phyloP scores from a whole-genome alignment of 1,140 invertebrate species.

The Triops longicaudatus region DNA sequence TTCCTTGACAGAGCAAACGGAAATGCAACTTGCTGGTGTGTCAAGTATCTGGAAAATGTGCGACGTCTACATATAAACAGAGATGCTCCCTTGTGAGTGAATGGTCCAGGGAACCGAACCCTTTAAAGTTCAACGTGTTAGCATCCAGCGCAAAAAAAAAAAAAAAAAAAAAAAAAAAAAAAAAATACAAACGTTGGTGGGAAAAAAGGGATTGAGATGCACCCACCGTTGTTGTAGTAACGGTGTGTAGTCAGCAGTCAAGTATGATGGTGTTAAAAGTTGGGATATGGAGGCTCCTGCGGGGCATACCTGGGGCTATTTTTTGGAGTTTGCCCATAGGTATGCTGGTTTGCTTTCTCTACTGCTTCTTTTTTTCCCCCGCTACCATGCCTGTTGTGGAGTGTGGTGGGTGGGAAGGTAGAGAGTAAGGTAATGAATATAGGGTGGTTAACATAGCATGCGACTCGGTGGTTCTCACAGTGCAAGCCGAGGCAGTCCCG shows the following conservation, averaged over 20 bases:
- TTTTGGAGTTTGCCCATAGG: neutral
- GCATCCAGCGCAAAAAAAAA: neutral
- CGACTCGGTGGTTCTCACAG: conserved; percentile 5
- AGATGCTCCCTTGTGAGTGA: conserved; percentile 1
- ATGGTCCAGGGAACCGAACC: neutral
- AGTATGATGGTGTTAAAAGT: conserved; percentile 13
- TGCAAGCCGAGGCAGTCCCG: neutral
- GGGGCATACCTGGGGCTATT: conserved; percentile 1
- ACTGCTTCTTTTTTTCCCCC: neutral
- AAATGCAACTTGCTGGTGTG: neutral
- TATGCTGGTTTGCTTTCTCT: neutral
- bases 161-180: neutral
- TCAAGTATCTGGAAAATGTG: neutral
- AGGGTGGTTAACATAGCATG: conserved; percentile 7
- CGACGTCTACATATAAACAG: neutral
- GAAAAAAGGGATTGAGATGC: conserved; percentile 12
- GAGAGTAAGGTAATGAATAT: neutral
- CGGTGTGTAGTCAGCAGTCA: conserved; percentile 1
- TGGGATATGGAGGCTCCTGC: neutral
- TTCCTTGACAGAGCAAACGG: neutral
- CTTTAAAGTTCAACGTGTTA: neutral
- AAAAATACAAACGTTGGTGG: neutral
- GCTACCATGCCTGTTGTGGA: neutral
- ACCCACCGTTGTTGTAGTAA: conserved; percentile 12
- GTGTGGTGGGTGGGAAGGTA: neutral